Evolutionary conservation across 2,113 vertebrate genomes (phyloP).

Genomic region (Steatornis caripensis): DNA sequence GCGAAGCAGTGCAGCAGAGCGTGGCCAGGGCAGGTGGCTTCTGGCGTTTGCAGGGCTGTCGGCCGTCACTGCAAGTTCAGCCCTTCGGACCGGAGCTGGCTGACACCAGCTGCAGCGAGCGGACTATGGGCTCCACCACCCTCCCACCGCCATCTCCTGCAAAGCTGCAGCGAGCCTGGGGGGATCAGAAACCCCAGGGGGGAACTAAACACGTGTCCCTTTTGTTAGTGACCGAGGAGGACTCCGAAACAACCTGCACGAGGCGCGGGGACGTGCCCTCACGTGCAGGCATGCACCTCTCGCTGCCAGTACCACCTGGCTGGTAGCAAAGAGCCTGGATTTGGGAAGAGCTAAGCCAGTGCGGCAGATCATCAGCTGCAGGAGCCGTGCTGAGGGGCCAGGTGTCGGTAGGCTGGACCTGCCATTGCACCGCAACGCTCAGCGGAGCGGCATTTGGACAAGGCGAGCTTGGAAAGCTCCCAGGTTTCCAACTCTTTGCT

Average conservation of each 20-base stretch:
- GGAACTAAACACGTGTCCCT: rapidly evolving
- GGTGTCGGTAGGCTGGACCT: neutral
- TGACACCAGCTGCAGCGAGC: rapidly evolving
- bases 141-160: neutral
- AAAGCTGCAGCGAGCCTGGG: rapidly evolving
- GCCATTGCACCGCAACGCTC: neutral
- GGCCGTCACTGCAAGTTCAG: rapidly evolving
- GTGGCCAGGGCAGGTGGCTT: neutral
- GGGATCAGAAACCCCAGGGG: neutral
- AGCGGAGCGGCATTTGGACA: neutral
- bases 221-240: neutral
- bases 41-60: neutral
- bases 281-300: neutral
- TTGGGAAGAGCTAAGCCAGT: neutral
- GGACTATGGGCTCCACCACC: neutral
- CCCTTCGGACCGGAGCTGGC: neutral
- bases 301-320: neutral
- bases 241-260: rapidly evolving
- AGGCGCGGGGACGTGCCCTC: neutral
- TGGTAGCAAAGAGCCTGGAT: neutral
- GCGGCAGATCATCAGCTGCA: neutral
- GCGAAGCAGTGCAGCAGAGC: neutral
- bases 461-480: neutral
- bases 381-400: constrained; percentile 35
- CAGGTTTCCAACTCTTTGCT: neutral